Evolutionary conservation across 2,888 invertebrate species (phyloP), one percentile per base, ranked within the genome.

Genomic region (Cheilosia variabilis): DNA sequence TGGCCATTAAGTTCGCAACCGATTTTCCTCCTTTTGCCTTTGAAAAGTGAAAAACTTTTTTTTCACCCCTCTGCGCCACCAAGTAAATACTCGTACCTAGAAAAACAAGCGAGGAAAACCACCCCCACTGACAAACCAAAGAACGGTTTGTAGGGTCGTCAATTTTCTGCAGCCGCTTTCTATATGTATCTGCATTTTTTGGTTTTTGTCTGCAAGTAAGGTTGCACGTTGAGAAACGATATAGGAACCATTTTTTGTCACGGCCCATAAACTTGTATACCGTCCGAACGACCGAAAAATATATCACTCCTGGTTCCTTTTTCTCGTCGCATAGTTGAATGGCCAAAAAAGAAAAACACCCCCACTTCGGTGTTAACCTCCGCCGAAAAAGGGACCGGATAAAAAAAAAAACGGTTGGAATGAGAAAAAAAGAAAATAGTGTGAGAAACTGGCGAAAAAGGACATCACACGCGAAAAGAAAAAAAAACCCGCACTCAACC

Each of bases 261-360:
- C 76, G 86, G 86, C 62, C 86, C 86, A 86, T 81, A 86, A 86
- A 86, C 86, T 81, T 77, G 86, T 68, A 86, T 76, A 77, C 76
- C 71, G 81, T 55, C 86, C 81, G 66, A 81, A 57, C 66, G 81
- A 71, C 86, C 81, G 57, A 77, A 86, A 86, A 81, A 86, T 86
- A 81, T 86, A 86, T 86, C 86, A 86, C 81, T 81, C 57, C 13
- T 41, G 76, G 81, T 81, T 77, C 53, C 72, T 62, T 77, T 55
- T 55, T 75, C 60, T 53, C 62, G 43, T 57, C 37, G 10, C 50
- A 27, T 72, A 57, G 77, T 43, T 69, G 53, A 75, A 55, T 57
- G 41, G 72, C 71, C 62, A 78, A 71, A 71, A 79, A 58, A 47
- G 43, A 17, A 71, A 71, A 63, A 69, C 47, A 58, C 62, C 47